A percentile compares a stretch with the other conserved stretches of the same genome.
phyloP scores from a whole-genome alignment of 30 jellyfish, hydroid and myxozoan species.

The Aurelia coerulea region DNA sequence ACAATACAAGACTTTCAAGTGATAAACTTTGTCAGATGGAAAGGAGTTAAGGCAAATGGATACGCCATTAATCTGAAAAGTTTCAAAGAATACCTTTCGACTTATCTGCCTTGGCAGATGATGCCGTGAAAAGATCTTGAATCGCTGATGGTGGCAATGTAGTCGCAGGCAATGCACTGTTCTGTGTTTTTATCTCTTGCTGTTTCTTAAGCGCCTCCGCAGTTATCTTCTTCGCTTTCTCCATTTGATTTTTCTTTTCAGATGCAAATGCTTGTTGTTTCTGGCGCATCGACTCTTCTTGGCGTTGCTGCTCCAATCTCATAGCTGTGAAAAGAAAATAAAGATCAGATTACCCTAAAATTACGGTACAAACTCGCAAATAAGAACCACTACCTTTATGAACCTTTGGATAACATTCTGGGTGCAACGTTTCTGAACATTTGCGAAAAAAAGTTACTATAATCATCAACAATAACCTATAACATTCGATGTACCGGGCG shows the following conservation, averaged over 20 bases:
- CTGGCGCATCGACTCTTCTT: conserved; percentile 77
- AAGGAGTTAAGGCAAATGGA: too few relatives aligned
- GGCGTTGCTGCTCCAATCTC: conserved; percentile 77
- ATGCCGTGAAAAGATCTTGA: conserved; percentile 35
- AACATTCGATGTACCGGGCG: too few relatives aligned
- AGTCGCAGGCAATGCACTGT: background rate
- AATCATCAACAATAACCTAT: too few relatives aligned
- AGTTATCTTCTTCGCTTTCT: conserved; percentile 73
- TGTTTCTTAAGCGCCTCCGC: conserved; percentile 76
- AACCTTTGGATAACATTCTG: too few relatives aligned
- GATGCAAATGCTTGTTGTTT: conserved; percentile 72
- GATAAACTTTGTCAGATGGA: too few relatives aligned
- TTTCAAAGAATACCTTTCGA: background rate
- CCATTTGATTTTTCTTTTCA: conserved; percentile 65
- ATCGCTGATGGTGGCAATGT: conserved; percentile 1
- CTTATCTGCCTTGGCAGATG: conserved; percentile 2
- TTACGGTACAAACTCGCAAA: too few relatives aligned
- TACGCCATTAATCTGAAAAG: too few relatives aligned
- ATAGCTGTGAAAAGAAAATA: conserved; percentile 43
- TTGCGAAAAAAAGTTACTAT: too few relatives aligned
- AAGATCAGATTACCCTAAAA: too few relatives aligned
- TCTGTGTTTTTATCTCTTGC: conserved; percentile 39
- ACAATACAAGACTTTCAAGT: too few relatives aligned
- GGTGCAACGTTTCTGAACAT: too few relatives aligned
- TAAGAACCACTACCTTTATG: too few relatives aligned